Evolutionary conservation across 2,888 invertebrate genomes (phyloP).

Genomic region (Palloptera scutellata): DNA sequence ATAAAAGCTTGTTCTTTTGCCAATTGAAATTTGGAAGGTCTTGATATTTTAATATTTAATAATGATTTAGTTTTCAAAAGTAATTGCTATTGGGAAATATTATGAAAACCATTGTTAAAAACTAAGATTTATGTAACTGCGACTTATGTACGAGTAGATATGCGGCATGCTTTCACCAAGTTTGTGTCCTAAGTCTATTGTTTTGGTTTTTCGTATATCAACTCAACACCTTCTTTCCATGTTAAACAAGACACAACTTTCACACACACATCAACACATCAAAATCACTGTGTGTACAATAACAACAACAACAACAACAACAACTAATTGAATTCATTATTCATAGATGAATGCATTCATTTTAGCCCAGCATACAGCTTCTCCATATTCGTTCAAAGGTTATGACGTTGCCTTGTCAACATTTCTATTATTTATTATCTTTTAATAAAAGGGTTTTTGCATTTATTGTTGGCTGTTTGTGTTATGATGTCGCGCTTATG

Average conservation of each 20-base stretch:
- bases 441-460: constrained; percentile 53
- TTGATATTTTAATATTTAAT: no score
- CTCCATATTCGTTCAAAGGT: constrained; percentile 59
- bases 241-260: not conserved
- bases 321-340: constrained; percentile 45
- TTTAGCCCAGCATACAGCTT: no score
- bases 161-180: no score
- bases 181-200: constrained; percentile 12
- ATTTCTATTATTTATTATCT: constrained; percentile 60
- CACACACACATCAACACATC: not conserved
- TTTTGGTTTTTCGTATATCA: not conserved
- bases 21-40: constrained; percentile 2
- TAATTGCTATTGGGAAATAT: no score
- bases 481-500: constrained; percentile 3
- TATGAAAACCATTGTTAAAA: no score
- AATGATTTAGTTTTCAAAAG: no score
- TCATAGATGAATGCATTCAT: constrained; percentile 22
- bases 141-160: no score
- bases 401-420: constrained; percentile 62
- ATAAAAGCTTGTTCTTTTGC: constrained; percentile 13
- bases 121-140: no score
- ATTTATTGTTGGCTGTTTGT: constrained; percentile 10
- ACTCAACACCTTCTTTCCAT: constrained; percentile 9
- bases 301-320: constrained; percentile 1
- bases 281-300: constrained; percentile 8